Conservation (phyloP, 1,140 invertebrate species). For the Nomia melanderi region DNA sequence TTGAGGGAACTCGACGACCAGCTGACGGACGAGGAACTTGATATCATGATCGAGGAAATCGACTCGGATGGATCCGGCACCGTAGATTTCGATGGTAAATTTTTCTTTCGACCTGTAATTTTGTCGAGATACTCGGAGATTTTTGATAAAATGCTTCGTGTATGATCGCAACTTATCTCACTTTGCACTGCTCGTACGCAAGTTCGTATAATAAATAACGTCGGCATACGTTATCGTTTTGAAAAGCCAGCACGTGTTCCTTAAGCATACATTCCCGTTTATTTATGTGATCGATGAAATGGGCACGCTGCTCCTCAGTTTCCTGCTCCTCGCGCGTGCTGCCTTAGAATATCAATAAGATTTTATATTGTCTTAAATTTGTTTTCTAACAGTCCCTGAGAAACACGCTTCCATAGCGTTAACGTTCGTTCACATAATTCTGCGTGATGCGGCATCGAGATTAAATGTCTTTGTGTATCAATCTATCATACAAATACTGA, state of each 20-base stretch:
- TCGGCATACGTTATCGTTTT: background rate
- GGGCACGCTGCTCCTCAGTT: background rate
- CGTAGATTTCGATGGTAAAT: constrained; percentile 89
- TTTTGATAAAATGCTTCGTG: background rate
- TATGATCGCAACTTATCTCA: background rate
- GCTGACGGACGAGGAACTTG: constrained; percentile 94
- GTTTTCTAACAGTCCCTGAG: too few relatives aligned
- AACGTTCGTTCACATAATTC: too few relatives aligned
- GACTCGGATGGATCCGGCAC: constrained; percentile 96
- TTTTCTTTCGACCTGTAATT: background rate
- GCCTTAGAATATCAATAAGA: background rate
- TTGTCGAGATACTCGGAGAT: background rate
- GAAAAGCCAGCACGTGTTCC: background rate
- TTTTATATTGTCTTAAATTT: too few relatives aligned
- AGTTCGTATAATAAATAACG: background rate
- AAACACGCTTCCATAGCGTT: too few relatives aligned
- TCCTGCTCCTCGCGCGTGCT: constrained; percentile 29
- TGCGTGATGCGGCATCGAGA: too few relatives aligned
- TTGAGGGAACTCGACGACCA: constrained; percentile 95
- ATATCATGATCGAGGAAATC: constrained; percentile 98
- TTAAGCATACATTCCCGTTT: background rate
- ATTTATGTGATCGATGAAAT: constrained; percentile 38
- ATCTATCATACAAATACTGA: too few relatives aligned
- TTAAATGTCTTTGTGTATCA: too few relatives aligned
- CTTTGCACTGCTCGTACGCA: background rate